A percentile compares a stretch with the other conserved stretches of the same genome.
phyloP scores from a whole-genome alignment of 2,113 vertebrate species.

The Trematocara zebra region DNA sequence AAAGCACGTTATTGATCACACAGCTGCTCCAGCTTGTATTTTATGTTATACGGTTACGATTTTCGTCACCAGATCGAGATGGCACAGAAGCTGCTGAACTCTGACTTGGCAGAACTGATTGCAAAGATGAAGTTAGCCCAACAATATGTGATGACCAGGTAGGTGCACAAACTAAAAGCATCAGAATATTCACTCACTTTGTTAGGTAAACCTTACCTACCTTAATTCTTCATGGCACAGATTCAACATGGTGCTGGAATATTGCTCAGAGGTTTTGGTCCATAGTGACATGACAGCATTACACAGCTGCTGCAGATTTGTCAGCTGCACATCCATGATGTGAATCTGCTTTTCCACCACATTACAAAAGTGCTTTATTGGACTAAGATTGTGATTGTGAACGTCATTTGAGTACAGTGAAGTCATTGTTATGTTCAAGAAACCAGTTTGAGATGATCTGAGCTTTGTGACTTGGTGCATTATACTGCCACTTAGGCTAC shows the following conservation, averaged over 20 bases:
- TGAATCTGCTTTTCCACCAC: accelerated
- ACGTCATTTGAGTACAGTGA: not conserved
- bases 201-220: not conserved
- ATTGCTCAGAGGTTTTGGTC: not conserved
- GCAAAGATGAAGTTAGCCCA: slow-evolving; percentile 98
- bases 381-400: not conserved
- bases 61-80: slow-evolving; percentile 84
- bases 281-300: not conserved
- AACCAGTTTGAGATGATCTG: not conserved
- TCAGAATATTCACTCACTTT: not conserved
- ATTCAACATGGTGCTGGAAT: accelerated
- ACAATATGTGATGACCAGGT: slow-evolving; percentile 85
- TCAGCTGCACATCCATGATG: not conserved
- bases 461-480: not conserved
- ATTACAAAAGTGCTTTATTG: not conserved
- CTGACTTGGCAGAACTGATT: slow-evolving; percentile 92
- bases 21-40: not conserved
- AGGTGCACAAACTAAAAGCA: not conserved
- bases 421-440: not conserved
- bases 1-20: not conserved
- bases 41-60: not conserved
- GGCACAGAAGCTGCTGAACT: slow-evolving; percentile 98
- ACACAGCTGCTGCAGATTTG: not conserved
- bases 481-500: accelerated
- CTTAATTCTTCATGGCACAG: not conserved